A percentile compares a stretch with the other conserved stretches of the same genome.
These are phyloP conservation scores for Arrhopalites spinosus DNA, from an alignment of 2,888 invertebrate species.

Conservation along the genomic window DNA sequence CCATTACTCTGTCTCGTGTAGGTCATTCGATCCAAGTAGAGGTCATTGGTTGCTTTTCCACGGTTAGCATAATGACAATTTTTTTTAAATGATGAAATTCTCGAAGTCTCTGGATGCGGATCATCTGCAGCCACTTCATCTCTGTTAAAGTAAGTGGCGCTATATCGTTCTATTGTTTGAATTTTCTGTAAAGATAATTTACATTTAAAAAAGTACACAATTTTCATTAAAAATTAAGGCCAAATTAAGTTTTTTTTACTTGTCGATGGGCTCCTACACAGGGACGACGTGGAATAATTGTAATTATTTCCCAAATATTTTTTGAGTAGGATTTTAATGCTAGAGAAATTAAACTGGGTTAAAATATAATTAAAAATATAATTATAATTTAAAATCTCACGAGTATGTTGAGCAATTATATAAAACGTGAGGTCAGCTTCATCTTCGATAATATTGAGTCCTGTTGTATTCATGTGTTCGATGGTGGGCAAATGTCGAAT, in stretches of 20 bases:
- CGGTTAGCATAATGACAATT: conserved; percentile 13
- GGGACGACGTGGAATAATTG: conserved; percentile 40
- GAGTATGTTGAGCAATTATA: conserved; percentile 41
- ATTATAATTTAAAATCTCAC: conserved; percentile 3
- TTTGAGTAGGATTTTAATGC: neutral
- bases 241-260: neutral
- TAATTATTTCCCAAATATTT: conserved; percentile 30
- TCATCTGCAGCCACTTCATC: neutral
- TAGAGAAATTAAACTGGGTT: neutral
- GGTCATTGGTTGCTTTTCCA: conserved; percentile 4
- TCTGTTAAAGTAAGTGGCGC: neutral
- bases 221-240: neutral
- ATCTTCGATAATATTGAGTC: neutral
- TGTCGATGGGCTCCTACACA: conserved; percentile 38
- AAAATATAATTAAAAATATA: neutral
- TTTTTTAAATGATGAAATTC: neutral
- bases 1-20: conserved; percentile 38
- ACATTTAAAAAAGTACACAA: neutral
- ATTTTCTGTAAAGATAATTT: neutral
- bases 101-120: too few species aligned
- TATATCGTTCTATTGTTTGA: conserved; percentile 11
- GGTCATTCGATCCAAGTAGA: conserved; percentile 43
- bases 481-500: conserved; percentile 11
- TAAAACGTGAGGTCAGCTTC: conserved; percentile 35
- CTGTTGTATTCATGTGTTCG: neutral